phyloP scores from a whole-genome alignment of 2,113 vertebrate genomes.

The Hyperopisus bebe region DNA sequence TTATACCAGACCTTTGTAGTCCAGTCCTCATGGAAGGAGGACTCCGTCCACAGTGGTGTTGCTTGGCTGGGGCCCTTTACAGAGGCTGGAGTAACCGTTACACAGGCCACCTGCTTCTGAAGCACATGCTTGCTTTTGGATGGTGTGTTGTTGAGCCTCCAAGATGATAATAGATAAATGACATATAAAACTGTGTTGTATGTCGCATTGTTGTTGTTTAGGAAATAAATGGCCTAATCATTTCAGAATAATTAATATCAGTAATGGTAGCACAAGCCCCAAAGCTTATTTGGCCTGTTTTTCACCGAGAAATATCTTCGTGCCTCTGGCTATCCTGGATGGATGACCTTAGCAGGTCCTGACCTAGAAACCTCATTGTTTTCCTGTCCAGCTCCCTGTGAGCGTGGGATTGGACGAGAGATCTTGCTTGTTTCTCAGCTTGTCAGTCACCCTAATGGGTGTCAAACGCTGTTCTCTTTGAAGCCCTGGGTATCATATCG shows the following conservation, averaged over 20 bases:
- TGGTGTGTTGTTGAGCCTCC: neutral
- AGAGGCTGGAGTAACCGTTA: neutral
- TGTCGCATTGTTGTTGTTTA: neutral
- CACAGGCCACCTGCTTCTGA: neutral
- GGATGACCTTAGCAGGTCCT: neutral
- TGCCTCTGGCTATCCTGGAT: neutral
- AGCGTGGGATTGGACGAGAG: neutral
- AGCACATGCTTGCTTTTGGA: neutral
- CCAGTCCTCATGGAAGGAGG: neutral
- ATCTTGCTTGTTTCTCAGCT: neutral
- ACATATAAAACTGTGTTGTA: neutral
- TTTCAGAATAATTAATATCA: neutral
- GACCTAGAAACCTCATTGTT: neutral
- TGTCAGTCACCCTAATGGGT: neutral
- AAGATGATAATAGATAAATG: neutral
- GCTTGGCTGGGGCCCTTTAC: neutral
- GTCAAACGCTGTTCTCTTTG: neutral
- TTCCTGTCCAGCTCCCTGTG: neutral
- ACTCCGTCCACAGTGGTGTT: neutral
- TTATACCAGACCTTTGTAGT: neutral
- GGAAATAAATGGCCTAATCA: neutral
- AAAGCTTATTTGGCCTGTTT: neutral
- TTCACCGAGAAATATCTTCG: neutral
- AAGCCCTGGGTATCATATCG: neutral
- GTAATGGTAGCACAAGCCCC: neutral